These are phyloP conservation scores for Lampris incognitus DNA, from an alignment of 2,113 vertebrate genomes.

Conservation along the genomic window DNA sequence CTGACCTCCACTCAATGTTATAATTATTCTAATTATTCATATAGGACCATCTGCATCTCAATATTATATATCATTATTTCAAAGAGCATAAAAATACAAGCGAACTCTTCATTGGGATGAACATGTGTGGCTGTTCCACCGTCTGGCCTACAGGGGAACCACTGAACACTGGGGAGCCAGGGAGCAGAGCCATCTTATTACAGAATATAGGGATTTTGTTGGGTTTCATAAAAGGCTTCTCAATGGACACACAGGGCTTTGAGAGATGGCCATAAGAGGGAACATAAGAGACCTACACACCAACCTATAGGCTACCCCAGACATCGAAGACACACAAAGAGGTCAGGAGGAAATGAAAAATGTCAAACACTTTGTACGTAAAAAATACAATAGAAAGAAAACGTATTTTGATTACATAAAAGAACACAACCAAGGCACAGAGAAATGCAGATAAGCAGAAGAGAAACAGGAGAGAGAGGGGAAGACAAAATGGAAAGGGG, in stretches of 20 bases:
- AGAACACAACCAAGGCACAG: conserved; percentile 76
- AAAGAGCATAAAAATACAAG: conserved; percentile 81
- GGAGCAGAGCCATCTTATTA: conserved; percentile 54
- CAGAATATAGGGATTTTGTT: conserved; percentile 31
- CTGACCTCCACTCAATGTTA: conserved; percentile 60
- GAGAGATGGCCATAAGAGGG: conserved; percentile 25
- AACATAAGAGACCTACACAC: conserved; percentile 50
- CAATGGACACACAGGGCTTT: conserved; percentile 45
- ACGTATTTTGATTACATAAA: conserved; percentile 42
- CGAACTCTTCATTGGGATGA: conserved; percentile 71
- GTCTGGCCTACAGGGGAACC: conserved; percentile 51
- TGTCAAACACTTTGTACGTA: conserved; percentile 21
- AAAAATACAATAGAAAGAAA: conserved; percentile 19
- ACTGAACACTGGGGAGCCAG: conserved; percentile 51
- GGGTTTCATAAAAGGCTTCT: conserved; percentile 48
- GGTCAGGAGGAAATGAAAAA: conserved; percentile 5
- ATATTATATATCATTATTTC: conserved; percentile 74
- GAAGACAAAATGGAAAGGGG: conserved; percentile 32
- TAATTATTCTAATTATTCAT: conserved; percentile 65
- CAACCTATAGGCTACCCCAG: conserved; percentile 56
- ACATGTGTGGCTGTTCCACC: conserved; percentile 62
- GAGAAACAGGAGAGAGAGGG: conserved; percentile 24
- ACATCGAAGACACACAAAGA: conserved; percentile 51
- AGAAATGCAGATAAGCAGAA: conserved; percentile 68
- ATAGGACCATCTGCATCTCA: conserved; percentile 72